These are phyloP conservation scores for Chanos chanos DNA, from an alignment of 2,797 vertebrate species.

Conservation along the genomic window DNA sequence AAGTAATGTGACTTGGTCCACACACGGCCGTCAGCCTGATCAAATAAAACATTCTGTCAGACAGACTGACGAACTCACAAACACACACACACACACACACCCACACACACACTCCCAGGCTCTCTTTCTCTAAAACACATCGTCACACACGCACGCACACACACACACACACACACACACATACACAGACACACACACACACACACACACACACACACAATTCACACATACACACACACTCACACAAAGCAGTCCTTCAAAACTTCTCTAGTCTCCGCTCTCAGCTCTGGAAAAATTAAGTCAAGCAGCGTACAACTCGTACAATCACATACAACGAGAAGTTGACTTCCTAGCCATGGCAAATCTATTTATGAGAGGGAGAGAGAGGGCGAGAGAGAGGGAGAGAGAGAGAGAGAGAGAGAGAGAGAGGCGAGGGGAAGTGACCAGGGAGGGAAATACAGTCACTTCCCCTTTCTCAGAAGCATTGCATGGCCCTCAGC, in stretches of 20 bases:
- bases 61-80: slow-evolving; percentile 53
- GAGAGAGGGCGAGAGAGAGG: slow-evolving; percentile 52
- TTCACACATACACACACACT: neutral
- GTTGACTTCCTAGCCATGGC: slow-evolving; percentile 73
- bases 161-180: slow-evolving; percentile 26
- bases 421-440: slow-evolving; percentile 52
- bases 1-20: slow-evolving; percentile 56
- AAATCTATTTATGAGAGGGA: slow-evolving; percentile 73
- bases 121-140: neutral
- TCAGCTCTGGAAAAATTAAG: slow-evolving; percentile 48
- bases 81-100: slow-evolving; percentile 51
- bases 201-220: neutral
- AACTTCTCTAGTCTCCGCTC: slow-evolving; percentile 51
- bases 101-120: slow-evolving; percentile 45
- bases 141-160: slow-evolving; percentile 46
- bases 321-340: slow-evolving; percentile 77
- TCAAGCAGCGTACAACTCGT: slow-evolving; percentile 61
- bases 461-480: slow-evolving; percentile 78
- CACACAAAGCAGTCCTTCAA: slow-evolving; percentile 65
- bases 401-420: slow-evolving; percentile 26
- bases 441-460: slow-evolving; percentile 61
- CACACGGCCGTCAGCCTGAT: slow-evolving; percentile 56
- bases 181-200: slow-evolving; percentile 21
- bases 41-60: slow-evolving; percentile 68
- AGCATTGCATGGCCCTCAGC: slow-evolving; percentile 57